Conservation (phyloP, 1,140 invertebrate genomes). For the Episyrphus balteatus region DNA sequence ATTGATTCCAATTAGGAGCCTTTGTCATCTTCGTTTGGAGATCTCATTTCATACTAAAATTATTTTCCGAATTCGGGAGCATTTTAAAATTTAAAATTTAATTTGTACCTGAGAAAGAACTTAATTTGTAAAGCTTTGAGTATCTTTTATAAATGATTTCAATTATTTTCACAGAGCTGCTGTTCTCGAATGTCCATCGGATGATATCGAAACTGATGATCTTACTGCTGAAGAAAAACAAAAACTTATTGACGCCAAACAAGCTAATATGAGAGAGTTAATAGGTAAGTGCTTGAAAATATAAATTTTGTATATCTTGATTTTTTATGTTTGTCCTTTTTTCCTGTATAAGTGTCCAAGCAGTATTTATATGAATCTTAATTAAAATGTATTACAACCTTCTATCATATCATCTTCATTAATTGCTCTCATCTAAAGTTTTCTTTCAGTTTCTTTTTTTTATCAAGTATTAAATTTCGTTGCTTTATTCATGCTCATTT, state of each 20-base stretch:
- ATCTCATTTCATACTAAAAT: no score
- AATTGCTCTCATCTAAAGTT: not conserved
- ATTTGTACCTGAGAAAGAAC: no score
- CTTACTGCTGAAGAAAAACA: conserved; percentile 62
- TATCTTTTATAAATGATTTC: no score
- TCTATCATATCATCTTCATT: not conserved
- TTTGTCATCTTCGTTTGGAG: no score
- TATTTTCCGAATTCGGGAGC: no score
- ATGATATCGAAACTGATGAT: conserved; percentile 46
- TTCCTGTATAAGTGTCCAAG: no score
- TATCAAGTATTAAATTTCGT: not conserved
- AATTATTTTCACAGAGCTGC: conserved; percentile 40
- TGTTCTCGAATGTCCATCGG: conserved; percentile 57
- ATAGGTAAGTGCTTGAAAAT: conserved; percentile 43
- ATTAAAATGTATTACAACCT: no score
- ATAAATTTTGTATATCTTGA: not conserved
- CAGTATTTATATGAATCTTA: no score
- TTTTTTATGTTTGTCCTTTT: not conserved
- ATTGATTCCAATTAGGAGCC: no score
- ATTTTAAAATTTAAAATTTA: no score
- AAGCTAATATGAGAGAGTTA: conserved; percentile 58
- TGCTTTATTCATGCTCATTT: not conserved
- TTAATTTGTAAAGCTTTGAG: no score
- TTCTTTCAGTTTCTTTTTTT: not conserved
- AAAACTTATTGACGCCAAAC: conserved; percentile 55